Evolutionary conservation across 2,797 vertebrate species (phyloP), one percentile per base, ranked within the genome.

Genomic region (Falco berigora): DNA sequence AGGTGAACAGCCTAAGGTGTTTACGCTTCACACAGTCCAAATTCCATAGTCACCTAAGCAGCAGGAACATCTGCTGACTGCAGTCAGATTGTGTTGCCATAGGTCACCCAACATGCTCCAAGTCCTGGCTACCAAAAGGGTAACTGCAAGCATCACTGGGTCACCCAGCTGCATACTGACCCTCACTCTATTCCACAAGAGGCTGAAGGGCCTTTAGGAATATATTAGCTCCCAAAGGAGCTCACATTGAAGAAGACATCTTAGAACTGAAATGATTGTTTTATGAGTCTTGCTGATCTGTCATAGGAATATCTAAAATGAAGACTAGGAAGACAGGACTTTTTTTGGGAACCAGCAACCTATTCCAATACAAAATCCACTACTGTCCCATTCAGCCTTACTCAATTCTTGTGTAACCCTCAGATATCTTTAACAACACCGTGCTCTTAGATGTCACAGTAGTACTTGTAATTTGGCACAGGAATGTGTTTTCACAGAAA

Each of bases 251-350:
- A 76, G 36, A 71, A 2, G 8, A 46, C 11, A 22, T 25, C 25
- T 49, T 34, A 23, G 36, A 56, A 56, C 16, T 50, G 53, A 83
- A 78, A 63, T 0, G 1, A 28, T 1, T 36, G 6, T 6, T 58
- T 19, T n/a, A 73, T 5, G 5, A 0, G 0, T 68, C 46, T 81
- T 78, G 46, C 2, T 6, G 36, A 34, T 53, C 20, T 62, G 19
- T 21, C 75, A 83, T 0, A 49, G 30, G 17, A 94, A 67, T 46
- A 66, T 8, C 34, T 72, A 30, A 63, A 86, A 59, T 3, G 2
- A 92, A 36, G 27, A 78, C 6, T 3, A 16, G 46, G 49, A 86
- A 86, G 28, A 49, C 0, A 72, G 8, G 9, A 53, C 12, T 76
- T 75, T 11, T 32, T 40, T 8, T 34, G 22, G 23, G 14, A 46